Conservation (phyloP, 2,113 vertebrate species). For the Micronycteris hirsuta region DNA sequence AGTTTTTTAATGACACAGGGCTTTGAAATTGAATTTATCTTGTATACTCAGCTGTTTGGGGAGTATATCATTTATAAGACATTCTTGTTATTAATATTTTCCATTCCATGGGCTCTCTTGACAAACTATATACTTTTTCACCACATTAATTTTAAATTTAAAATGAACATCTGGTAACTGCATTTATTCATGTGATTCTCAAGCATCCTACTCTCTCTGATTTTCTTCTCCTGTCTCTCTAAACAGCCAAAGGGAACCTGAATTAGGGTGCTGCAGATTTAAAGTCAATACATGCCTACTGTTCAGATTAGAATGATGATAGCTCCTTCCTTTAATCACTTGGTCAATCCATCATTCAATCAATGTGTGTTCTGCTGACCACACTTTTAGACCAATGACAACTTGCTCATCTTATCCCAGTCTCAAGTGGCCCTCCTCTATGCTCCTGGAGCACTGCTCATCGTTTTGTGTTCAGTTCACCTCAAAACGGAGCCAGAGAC, state of each 20-base stretch:
- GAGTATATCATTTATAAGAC: constrained; percentile 78
- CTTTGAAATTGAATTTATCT: constrained; percentile 79
- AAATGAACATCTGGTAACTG: constrained; percentile 58
- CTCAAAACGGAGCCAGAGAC: not conserved
- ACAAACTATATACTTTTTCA: constrained; percentile 76
- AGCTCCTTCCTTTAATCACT: not conserved
- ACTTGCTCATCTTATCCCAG: not conserved
- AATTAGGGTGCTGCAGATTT: not conserved
- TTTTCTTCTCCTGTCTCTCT: not conserved
- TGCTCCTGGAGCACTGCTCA: not conserved
- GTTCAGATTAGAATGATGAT: not conserved
- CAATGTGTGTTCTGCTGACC: not conserved
- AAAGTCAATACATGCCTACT: not conserved
- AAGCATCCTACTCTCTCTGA: not conserved
- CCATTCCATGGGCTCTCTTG: constrained; percentile 70
- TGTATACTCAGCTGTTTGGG: constrained; percentile 76
- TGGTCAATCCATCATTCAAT: not conserved
- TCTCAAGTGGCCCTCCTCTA: not conserved
- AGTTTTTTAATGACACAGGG: constrained; percentile 78
- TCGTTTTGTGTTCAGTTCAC: not conserved
- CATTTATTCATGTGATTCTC: constrained; percentile 46
- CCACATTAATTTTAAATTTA: constrained; percentile 71
- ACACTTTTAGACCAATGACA: not conserved
- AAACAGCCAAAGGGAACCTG: not conserved
- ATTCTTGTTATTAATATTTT: constrained; percentile 78